Base-by-base conservation (phyloP, 37 sponge, comb jelly and placozoan genomes). In the Amphimedon queenslandica region DNA sequence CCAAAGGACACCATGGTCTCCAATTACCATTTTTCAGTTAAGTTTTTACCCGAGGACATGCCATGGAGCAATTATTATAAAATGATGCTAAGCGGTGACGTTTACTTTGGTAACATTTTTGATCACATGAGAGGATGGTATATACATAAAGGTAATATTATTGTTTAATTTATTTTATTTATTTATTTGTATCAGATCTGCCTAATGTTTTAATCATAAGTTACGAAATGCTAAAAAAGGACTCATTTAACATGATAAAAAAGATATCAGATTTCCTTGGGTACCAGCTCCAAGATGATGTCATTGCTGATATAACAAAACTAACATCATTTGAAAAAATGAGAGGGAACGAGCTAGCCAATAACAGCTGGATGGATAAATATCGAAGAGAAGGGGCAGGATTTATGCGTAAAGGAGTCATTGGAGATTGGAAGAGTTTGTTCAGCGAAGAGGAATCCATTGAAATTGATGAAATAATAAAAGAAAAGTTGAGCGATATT, bases 1-100 rank as follows among this genome's bases (percentile, higher is more conserved):
- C 90, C 90, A 2, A 84, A 84, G 40, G 90, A 90, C 64, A 79
- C 79, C 1, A 41, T 64, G 2, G 90, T 90, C 27, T 90, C 90
- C 3, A 55, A 80, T 27, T 84, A 40, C 39, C 87, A 87, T 64
- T 63, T 70, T 21, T 40, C 34, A 43, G 82, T 36, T 3, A 61
- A 37, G 53, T 16, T 30, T 11, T 42, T 30, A 4, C 36, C 29
- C 58, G 72, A 61, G 18, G 72, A 42, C 68, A 60, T 47, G 13
- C 53, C 53, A 47, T 47, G 53, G 53, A 47, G 34, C 2, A 56
- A 74, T 11, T 81, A 71, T 42, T 56, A 23, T 20, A 58, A 81
- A 40, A 42, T 81, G 57, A 71, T 74, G 36, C 4, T 74, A 23
- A 34, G 34, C 25, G 82, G 82, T 16, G 43, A 81, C 11, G 58